Conservation (phyloP, 2,113 vertebrate genomes). For the Anser brachyrhynchus region DNA sequence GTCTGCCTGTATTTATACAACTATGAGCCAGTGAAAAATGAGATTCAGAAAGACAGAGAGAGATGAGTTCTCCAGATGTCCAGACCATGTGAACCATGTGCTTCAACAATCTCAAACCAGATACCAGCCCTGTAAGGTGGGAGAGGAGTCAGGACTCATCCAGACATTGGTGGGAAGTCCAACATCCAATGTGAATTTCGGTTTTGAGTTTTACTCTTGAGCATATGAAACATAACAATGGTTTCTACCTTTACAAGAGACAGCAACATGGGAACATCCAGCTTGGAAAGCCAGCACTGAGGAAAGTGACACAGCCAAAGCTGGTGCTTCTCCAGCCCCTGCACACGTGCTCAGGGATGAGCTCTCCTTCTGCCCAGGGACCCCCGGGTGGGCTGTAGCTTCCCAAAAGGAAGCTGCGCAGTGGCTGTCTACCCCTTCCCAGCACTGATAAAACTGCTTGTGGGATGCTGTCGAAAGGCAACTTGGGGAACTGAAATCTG, state of each 20-base stretch:
- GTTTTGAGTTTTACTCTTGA: background rate
- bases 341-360: rapidly evolving
- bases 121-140: background rate
- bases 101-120: background rate
- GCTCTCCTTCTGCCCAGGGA: background rate
- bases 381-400: background rate
- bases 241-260: background rate
- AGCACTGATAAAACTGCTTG: background rate
- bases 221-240: background rate
- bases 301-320: background rate
- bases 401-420: background rate
- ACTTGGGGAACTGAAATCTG: background rate
- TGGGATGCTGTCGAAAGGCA: background rate
- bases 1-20: background rate
- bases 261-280: background rate
- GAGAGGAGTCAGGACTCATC: background rate
- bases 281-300: background rate
- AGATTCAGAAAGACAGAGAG: background rate
- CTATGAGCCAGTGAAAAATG: background rate
- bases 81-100: rapidly evolving
- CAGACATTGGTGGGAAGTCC: background rate
- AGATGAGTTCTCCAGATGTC: background rate
- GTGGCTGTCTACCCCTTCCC: background rate
- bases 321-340: background rate
- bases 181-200: background rate